These are phyloP conservation scores for Noctua comes DNA, from an alignment of 2,888 invertebrate species.

Conservation along the genomic window DNA sequence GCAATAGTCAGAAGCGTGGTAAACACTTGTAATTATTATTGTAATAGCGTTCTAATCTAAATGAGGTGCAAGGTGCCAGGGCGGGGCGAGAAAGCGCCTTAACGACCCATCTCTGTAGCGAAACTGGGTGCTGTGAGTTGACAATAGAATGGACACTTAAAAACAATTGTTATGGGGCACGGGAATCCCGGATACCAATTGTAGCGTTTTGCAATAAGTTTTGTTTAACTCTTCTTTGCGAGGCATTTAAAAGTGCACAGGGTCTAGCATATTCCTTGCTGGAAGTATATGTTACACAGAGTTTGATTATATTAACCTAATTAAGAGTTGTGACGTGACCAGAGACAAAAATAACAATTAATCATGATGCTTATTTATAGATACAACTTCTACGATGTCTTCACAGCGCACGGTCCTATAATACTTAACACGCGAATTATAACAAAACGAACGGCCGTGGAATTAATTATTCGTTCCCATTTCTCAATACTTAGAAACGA, in stretches of 20 bases:
- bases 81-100: slow-evolving; percentile 76
- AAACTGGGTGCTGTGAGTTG: slow-evolving; percentile 33
- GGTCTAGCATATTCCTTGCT: slow-evolving; percentile 1
- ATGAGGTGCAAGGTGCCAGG: slow-evolving; percentile 73
- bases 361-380: neutral
- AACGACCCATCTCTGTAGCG: slow-evolving; percentile 56
- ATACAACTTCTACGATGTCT: slow-evolving; percentile 14
- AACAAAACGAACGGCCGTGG: slow-evolving; percentile 38
- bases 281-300: neutral
- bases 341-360: neutral
- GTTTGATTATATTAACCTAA: neutral
- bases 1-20: slow-evolving; percentile 78
- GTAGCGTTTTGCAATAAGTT: neutral
- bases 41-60: slow-evolving; percentile 84
- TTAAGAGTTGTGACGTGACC: neutral
- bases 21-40: slow-evolving; percentile 85
- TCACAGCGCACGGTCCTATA: neutral
- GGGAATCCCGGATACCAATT: slow-evolving; percentile 34
- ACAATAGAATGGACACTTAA: slow-evolving; percentile 48
- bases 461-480: slow-evolving; percentile 60
- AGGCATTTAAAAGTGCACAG: neutral
- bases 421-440: slow-evolving; percentile 33
- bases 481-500: slow-evolving; percentile 51
- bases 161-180: slow-evolving; percentile 41
- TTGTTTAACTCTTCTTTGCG: no score